These are phyloP conservation scores for Chelidonichthys spinosus DNA, from an alignment of 2,797 vertebrate species.

Conservation along the genomic window DNA sequence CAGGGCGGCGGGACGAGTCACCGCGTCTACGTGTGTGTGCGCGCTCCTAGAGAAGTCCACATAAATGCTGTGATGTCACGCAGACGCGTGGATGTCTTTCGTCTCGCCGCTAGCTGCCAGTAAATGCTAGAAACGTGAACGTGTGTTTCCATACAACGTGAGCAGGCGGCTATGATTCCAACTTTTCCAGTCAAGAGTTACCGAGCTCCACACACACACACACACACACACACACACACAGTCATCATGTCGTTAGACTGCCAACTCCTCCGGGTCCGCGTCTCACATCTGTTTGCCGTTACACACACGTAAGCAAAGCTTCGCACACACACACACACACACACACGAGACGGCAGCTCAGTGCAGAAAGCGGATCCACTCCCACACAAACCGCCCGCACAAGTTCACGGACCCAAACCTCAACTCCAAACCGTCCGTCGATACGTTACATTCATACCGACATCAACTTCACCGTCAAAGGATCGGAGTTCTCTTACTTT, in stretches of 20 bases:
- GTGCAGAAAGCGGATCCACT: conserved; percentile 12
- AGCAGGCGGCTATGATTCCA: conserved; percentile 51
- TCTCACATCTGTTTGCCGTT: conserved; percentile 68
- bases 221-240: conserved; percentile 68
- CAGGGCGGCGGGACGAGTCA: too few relatives aligned
- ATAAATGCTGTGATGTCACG: conserved; percentile 49
- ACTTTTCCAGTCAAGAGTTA: conserved; percentile 68
- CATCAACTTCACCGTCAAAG: background rate
- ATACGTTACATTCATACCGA: background rate
- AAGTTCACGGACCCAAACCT: conserved; percentile 2
- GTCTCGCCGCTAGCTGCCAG: conserved; percentile 45
- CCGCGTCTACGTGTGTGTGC: conserved; percentile 11
- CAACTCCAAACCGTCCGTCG: too few relatives aligned
- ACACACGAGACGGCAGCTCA: too few relatives aligned
- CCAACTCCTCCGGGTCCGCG: conserved; percentile 55
- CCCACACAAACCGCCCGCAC: conserved; percentile 15
- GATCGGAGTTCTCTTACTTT: background rate
- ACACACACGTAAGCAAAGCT: conserved; percentile 35
- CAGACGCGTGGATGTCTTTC: conserved; percentile 34
- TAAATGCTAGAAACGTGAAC: conserved; percentile 61
- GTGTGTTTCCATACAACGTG: conserved; percentile 58
- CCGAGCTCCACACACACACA: conserved; percentile 61
- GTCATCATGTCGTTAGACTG: conserved; percentile 60
- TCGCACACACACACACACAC: conserved; percentile 1
- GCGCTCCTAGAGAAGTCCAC: conserved; percentile 61